Base-by-base conservation (phyloP, 2,888 invertebrate genomes). In the Xestia sexstrigata region DNA sequence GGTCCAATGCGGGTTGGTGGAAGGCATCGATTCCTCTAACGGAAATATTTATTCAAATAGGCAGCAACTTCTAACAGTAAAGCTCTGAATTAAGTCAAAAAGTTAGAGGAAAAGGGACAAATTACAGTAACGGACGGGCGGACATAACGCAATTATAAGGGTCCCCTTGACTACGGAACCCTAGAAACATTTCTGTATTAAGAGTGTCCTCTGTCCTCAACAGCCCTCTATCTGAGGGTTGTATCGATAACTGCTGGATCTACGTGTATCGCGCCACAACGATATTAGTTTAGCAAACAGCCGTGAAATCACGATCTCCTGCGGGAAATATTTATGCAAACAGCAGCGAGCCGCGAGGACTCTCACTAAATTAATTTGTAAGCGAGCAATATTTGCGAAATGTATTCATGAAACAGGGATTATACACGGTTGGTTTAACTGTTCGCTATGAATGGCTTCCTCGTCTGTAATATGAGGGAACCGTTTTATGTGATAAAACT, bases 341-440 rank as follows among this genome's bases (percentile, higher is more conserved):
- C 83, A 78, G 8, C 62, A 76, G 49, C 20, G 66, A 69, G 68
- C 78, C 69, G 76, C 72, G 30, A 65, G 35, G 72, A 82, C 66
- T 75, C 70, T 49, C 65, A 68, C 74, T 83, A 74, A 81, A 88
- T 87, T 86, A 87, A 88, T 88, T 83, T 79, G 78, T 72, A 66
- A 74, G 81, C 78, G 83, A 76, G 76, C 63, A 75, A 83, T 83
- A 81, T 88, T 86, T 78, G 79, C 49, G 42, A 72, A 86, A 78
- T 75, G 60, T 81, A 83, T 86, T 81, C 79, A 73, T 76, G 72
- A 67, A 83, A 69, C 65, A 72, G 76, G 75, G 74, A 74, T 78
- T 80, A 78, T 35, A 47, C 71, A 30, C 20, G 76, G 71, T 62
- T 73, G 75, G 52, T 52, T 81, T 79, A 58, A 52, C 75, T 74